Evolutionary conservation across 2,888 invertebrate species (phyloP).

Genomic region (Gnatocerus cornutus): DNA sequence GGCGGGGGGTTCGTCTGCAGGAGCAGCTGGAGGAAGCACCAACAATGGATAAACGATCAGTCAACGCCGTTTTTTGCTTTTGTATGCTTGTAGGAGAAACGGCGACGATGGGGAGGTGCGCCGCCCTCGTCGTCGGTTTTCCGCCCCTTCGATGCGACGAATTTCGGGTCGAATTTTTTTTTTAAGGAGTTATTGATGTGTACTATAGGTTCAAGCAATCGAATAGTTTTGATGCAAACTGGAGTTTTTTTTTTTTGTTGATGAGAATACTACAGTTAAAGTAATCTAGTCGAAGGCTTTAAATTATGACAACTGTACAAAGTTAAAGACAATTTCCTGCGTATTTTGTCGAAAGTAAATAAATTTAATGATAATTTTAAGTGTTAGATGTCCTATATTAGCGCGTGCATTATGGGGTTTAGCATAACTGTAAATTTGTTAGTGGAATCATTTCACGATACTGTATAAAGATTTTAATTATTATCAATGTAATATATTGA

Average conservation of each 20-base stretch:
- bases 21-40: conserved; percentile 14
- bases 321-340: conserved; percentile 35
- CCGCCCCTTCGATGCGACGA: conserved; percentile 14
- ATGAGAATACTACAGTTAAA: background rate
- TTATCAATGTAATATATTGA: conserved; percentile 46
- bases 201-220: conserved; percentile 7
- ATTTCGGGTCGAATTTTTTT: conserved; percentile 1
- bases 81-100: conserved; percentile 11
- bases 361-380: conserved; percentile 26
- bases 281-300: conserved; percentile 28
- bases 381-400: conserved; percentile 44
- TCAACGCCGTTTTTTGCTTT: conserved; percentile 16
- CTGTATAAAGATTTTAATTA: conserved; percentile 44
- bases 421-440: conserved; percentile 46
- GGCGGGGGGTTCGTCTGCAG: conserved; percentile 37
- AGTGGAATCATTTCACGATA: conserved; percentile 47
- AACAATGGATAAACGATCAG: conserved; percentile 14
- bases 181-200: conserved; percentile 6
- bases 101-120: background rate
- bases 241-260: conserved; percentile 6
- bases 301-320: conserved; percentile 38
- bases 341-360: conserved; percentile 27
- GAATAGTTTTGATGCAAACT: conserved; percentile 11
- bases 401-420: conserved; percentile 34
- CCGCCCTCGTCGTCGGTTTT: background rate